Evolutionary conservation across 2,113 vertebrate species (phyloP), one percentile per base, ranked within the genome.

Genomic region (Sitta europaea): DNA sequence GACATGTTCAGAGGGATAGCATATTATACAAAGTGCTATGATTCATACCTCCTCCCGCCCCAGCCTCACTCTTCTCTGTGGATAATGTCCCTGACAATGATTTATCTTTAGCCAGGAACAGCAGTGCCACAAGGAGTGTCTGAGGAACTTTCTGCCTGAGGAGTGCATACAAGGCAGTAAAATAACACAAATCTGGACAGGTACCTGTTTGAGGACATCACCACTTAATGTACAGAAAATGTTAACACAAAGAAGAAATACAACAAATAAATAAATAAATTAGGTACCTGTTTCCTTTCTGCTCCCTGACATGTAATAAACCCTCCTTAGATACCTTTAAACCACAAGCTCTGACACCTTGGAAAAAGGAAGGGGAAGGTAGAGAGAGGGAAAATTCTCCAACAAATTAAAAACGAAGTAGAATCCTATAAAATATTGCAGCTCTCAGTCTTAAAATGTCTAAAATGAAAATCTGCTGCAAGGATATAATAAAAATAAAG

Each of bases 391-490:
- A 12, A 62, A 54, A 81, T 25, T 35, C 2, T 3, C 4, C 12
- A 68, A 29, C 5, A 24, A 70, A 28, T 9, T 38, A 11, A 55
- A 45, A 81, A 75, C 43, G 25, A 91, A 75, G 35, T 58, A 35
- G 35, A 5, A 11, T 63, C 89, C 80, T 93, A 89, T 88, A 93
- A 95, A 70, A 40, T 63, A 76, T 38, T 76, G 42, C 74, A 87
- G 59, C 43, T 93, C 36, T 85, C 45, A 82, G 55, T 88, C 62
- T 94, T 66, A 72, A 95, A 90, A 81, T 14, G 51, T 74, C 81
- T 90, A 70, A 86, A 92, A 91, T 59, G 47, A 96, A 96, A 95
- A 79, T 92, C 55, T 87, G 27, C 54, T 91, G 43, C 63, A 43
- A 61, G 25, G 50, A 59, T 78, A 40, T 55, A 80, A 89, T 81